Conservation (phyloP, 2,113 vertebrate species). For the Sporophila hypoxantha region DNA sequence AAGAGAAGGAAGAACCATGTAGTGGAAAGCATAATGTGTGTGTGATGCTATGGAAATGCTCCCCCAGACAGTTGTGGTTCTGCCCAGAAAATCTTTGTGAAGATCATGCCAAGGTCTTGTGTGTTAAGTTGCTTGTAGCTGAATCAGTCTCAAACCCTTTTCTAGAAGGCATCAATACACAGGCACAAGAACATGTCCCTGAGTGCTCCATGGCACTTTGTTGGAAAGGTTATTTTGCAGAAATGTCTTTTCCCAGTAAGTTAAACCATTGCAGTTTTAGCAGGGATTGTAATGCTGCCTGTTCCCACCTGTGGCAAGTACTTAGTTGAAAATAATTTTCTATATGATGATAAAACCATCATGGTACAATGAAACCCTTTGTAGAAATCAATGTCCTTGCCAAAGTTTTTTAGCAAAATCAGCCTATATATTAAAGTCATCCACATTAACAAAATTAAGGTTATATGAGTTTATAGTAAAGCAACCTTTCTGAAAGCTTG, state of each 20-base stretch:
- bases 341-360: background rate
- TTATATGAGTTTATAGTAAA: background rate
- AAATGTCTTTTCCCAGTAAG: background rate
- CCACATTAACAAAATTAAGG: background rate
- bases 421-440: background rate
- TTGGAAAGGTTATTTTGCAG: background rate
- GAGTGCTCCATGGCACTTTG: background rate
- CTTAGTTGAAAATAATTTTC: background rate
- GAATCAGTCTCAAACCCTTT: background rate
- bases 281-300: background rate
- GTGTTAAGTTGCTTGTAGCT: background rate
- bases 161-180: background rate
- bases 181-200: background rate
- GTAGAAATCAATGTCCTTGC: background rate
- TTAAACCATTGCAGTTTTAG: background rate
- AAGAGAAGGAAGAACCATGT: background rate
- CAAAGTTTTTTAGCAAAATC: background rate
- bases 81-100: background rate
- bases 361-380: background rate
- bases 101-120: background rate
- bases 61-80: background rate
- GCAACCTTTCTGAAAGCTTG: background rate
- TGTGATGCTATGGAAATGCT: background rate
- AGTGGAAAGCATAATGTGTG: background rate
- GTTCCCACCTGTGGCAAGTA: background rate